A percentile compares a stretch with the other conserved stretches of the same genome.
phyloP scores from a whole-genome alignment of 2,113 vertebrate species.

The Erythrocercus mccallii region DNA sequence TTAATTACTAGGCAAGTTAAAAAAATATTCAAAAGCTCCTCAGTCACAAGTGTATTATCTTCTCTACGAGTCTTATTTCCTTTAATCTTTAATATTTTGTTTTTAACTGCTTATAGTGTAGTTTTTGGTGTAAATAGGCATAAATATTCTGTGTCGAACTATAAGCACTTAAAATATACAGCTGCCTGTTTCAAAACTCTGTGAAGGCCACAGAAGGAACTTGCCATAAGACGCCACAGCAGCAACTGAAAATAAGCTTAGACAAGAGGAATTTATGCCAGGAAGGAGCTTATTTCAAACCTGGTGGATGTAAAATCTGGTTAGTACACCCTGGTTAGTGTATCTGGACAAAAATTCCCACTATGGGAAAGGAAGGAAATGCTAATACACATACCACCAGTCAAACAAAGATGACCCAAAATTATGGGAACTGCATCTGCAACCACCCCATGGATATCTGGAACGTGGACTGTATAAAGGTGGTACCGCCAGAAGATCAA shows the following conservation, averaged over 20 bases:
- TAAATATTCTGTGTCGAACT: background rate
- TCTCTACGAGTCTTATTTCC: background rate
- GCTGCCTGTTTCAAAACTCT: background rate
- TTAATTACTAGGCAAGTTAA: background rate
- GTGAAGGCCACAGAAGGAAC: background rate
- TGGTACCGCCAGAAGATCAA: accelerated
- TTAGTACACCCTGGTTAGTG: accelerated
- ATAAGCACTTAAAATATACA: background rate
- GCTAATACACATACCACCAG: background rate
- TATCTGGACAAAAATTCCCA: background rate
- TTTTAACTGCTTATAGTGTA: accelerated
- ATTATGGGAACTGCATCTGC: background rate
- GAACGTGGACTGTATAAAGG: accelerated
- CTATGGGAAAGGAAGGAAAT: background rate
- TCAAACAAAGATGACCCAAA: background rate
- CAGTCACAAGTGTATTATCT: background rate
- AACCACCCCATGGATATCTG: accelerated
- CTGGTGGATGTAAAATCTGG: background rate
- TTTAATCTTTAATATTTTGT: background rate
- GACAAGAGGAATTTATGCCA: background rate
- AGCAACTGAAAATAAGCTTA: background rate
- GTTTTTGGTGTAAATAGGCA: background rate
- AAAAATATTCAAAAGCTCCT: background rate
- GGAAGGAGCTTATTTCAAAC: background rate
- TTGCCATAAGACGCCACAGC: background rate